phyloP scores from a whole-genome alignment of 2,888 invertebrate species.

The Pseudococcus jackbeardsleyi region DNA sequence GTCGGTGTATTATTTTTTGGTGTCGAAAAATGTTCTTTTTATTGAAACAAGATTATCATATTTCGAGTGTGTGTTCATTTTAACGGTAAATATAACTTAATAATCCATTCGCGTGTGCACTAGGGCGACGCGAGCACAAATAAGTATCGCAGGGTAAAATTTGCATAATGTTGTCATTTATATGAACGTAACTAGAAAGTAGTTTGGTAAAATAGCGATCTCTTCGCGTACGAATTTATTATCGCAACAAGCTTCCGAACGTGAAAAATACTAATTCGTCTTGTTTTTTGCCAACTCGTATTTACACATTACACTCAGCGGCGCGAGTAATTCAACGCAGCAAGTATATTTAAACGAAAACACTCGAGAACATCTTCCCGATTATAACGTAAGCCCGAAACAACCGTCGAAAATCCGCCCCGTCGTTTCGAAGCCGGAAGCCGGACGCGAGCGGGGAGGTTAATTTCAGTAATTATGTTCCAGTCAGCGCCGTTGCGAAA shows the following conservation, averaged over 20 bases:
- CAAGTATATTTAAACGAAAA: background rate
- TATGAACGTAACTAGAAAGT: constrained; percentile 36
- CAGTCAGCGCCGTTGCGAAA: background rate
- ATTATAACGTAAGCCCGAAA: background rate
- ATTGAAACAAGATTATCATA: constrained; percentile 50
- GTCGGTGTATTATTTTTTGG: constrained; percentile 18
- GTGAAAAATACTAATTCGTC: constrained; percentile 13
- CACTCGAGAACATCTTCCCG: constrained; percentile 1
- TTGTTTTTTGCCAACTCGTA: background rate
- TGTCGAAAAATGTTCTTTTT: constrained; percentile 8
- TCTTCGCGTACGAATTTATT: background rate
- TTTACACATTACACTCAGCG: background rate
- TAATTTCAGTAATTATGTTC: constrained; percentile 16
- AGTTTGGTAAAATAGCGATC: constrained; percentile 19
- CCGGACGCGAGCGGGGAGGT: background rate
- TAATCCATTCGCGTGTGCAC: constrained; percentile 24
- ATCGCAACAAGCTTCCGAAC: background rate
- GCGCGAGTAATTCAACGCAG: background rate
- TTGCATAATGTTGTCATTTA: constrained; percentile 53
- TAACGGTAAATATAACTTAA: constrained; percentile 44
- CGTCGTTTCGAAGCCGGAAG: background rate
- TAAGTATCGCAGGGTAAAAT: constrained; percentile 53
- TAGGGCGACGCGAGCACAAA: constrained; percentile 23
- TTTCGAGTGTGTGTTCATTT: constrained; percentile 34
- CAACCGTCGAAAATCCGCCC: background rate